Conservation (phyloP, 2,888 invertebrate genomes). For the Torymus auratus region DNA sequence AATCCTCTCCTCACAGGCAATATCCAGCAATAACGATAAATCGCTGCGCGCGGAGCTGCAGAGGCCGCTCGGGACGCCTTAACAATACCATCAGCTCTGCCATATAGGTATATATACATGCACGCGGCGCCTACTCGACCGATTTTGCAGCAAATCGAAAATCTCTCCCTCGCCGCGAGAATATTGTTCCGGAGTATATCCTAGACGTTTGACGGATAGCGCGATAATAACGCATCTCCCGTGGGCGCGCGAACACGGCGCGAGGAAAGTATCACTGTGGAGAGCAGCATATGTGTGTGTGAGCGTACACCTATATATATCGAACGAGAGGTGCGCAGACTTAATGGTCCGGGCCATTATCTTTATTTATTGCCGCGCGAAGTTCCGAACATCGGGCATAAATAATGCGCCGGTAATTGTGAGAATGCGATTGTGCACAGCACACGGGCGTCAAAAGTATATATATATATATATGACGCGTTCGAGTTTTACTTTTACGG, state of each 20-base stretch:
- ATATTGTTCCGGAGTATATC: no score
- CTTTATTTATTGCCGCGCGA: conserved; percentile 69
- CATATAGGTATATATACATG: no score
- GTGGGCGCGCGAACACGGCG: conserved; percentile 5
- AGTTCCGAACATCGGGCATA: conserved; percentile 67
- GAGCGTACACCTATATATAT: no score
- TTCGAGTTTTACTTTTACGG: no score
- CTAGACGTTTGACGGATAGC: conserved; percentile 68
- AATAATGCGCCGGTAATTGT: conserved; percentile 69
- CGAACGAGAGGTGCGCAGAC: conserved; percentile 30
- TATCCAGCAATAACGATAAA: no score
- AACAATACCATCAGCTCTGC: no score
- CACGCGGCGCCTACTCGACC: neutral
- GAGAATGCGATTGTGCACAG: conserved; percentile 52
- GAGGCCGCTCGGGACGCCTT: no score
- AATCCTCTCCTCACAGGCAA: no score
- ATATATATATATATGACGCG: no score
- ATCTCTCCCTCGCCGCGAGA: neutral
- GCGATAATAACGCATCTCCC: conserved; percentile 61
- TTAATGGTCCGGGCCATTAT: conserved; percentile 74
- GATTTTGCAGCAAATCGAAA: neutral
- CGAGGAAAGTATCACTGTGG: conserved; percentile 65
- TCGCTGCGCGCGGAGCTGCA: no score
- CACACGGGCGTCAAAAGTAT: no score
- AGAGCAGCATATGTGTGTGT: neutral